These are phyloP conservation scores for Callyntrura sp. DNA, from an alignment of 2,888 invertebrate species.

Conservation along the genomic window DNA sequence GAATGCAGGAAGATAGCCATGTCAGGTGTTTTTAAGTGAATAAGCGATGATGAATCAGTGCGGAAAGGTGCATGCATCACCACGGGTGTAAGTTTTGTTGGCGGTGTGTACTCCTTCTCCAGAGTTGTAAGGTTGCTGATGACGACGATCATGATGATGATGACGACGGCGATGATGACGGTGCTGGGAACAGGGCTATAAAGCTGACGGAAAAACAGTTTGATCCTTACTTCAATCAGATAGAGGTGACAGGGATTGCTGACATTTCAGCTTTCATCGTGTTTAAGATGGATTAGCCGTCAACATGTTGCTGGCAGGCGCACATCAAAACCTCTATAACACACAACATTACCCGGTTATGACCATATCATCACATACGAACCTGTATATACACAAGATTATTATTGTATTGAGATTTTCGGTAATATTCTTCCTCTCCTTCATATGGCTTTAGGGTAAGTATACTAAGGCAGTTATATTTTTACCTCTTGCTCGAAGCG, in stretches of 20 bases:
- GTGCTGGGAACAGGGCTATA: slow-evolving; percentile 62
- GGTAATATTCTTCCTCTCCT: not conserved
- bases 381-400: not conserved
- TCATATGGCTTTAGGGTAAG: not conserved
- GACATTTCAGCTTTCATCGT: slow-evolving; percentile 80
- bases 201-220: slow-evolving; percentile 76
- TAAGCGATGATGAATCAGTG: slow-evolving; percentile 33
- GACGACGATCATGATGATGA: not conserved
- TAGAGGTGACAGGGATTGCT: slow-evolving; percentile 79
- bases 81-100: slow-evolving; percentile 12
- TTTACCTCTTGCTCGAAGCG: slow-evolving; percentile 4
- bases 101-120: not conserved
- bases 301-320: slow-evolving; percentile 78
- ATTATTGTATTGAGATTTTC: not conserved
- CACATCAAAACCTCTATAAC: slow-evolving; percentile 45
- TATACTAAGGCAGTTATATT: not conserved
- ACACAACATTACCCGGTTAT: slow-evolving; percentile 31
- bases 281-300: slow-evolving; percentile 80
- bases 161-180: not conserved
- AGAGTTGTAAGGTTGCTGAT: not conserved
- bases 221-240: slow-evolving; percentile 77
- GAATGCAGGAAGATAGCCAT: not conserved
- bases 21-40: slow-evolving; percentile 53
- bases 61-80: slow-evolving; percentile 32
- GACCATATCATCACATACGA: not conserved